Evolutionary conservation across 92 coral and sea anemone species (phyloP), one percentile per base, ranked within the genome.

Genomic region (Anthopleura xanthogrammica): DNA sequence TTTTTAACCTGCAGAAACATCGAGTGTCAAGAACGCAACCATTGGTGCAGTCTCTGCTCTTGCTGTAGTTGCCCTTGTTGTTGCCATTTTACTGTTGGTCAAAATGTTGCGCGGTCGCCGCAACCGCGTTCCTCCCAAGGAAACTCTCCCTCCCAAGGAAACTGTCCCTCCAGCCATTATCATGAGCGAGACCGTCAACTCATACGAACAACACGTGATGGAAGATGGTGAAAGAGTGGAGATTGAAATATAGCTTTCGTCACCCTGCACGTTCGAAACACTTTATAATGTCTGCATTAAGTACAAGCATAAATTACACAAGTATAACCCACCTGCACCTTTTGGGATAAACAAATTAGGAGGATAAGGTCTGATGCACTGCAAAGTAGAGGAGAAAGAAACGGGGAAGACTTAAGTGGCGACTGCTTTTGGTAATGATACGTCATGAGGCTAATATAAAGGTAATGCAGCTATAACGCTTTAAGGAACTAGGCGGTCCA

Each of bases 161-260:
- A 60, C 70, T 23, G 8, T 8, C 29, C 70, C 70, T 4, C 70
- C 70, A 3, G 70, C 39, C 70, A 62, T 62, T 2, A 29, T 5
- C 70, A 62, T 62, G 70, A 23, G 19, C 39, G 11, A 62, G 5
- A 62, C 70, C 11, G 70, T 62, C 11, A 62, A 62, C 70, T 62
- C 70, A 7, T 62, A n/a, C 12, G 70, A 62, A n/a, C 70, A 62
- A 20, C 70, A 62, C 70, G 70, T 62, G 70, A 62, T n/a, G 70
- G 70, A n/a, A 62, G 29, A 62, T 20, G 58, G 58, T 3, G 70
- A 62, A 9, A 20, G 29, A n/a, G 12, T 5, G 70, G 39, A 62
- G 70, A 1, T 4, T 62, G 70, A 62, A 62, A 62, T 62, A 20
- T 62, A 62, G 29, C 7, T 20, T 16, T 16, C 6, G 17, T 58